These are phyloP conservation scores for Esperia sulphurella DNA, from an alignment of 2,888 invertebrate genomes.

Conservation along the genomic window DNA sequence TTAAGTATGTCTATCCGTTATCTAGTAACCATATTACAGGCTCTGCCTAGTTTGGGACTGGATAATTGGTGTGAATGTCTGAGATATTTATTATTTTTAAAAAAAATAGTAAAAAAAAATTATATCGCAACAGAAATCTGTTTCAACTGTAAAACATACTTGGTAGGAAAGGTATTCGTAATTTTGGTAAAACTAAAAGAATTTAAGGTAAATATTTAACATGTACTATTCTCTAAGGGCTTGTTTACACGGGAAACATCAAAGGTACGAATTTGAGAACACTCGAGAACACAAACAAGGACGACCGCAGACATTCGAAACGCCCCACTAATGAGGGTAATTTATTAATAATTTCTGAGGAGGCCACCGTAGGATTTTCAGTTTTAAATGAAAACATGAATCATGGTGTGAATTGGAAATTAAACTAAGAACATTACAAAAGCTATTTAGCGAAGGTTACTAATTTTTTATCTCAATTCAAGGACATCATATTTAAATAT, in stretches of 20 bases:
- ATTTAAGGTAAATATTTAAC: neutral
- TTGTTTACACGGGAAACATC: slow-evolving; percentile 9
- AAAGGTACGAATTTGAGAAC: slow-evolving; percentile 51
- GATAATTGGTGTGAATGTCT: no score
- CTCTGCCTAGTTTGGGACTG: no score
- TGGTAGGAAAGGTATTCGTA: no score
- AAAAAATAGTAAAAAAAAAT: no score
- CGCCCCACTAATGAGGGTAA: slow-evolving; percentile 52
- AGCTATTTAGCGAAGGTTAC: no score
- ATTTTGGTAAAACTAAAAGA: neutral
- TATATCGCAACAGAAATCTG: no score
- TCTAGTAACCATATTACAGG: no score
- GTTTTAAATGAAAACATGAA: neutral
- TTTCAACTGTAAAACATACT: no score
- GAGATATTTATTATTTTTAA: no score
- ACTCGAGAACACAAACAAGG: slow-evolving; percentile 34
- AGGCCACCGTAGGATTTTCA: neutral
- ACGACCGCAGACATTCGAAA: slow-evolving; percentile 11
- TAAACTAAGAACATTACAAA: neutral
- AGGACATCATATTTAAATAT: no score
- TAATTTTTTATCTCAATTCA: no score
- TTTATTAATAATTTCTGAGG: slow-evolving; percentile 55
- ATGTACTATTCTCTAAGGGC: neutral
- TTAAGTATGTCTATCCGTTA: no score
- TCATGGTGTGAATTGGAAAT: neutral